phyloP scores from a whole-genome alignment of 2,888 invertebrate species.

The Coleophora flavipennella region DNA sequence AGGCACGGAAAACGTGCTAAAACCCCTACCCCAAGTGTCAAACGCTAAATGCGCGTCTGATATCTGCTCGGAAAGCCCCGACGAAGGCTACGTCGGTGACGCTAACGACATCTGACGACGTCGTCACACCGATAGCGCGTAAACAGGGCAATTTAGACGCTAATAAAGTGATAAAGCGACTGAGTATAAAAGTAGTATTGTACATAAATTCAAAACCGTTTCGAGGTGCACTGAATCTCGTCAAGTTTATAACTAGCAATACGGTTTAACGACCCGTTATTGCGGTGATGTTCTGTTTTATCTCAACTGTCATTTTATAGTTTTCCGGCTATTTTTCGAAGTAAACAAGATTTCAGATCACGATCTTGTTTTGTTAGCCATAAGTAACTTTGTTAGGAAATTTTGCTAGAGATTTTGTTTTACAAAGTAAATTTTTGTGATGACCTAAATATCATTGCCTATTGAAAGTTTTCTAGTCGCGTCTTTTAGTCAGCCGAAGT shows the following conservation, averaged over 20 bases:
- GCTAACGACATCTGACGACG: constrained; percentile 80
- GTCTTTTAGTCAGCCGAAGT: background rate
- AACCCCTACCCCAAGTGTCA: constrained; percentile 56
- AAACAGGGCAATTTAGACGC: constrained; percentile 58
- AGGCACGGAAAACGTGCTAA: constrained; percentile 51
- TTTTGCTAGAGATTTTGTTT: no score
- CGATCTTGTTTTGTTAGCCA: no score
- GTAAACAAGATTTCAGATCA: no score
- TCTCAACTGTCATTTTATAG: no score
- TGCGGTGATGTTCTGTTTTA: no score
- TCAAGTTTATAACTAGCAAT: background rate
- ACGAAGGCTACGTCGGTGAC: constrained; percentile 91
- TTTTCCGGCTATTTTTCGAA: no score
- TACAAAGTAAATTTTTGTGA: background rate
- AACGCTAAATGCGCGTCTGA: constrained; percentile 64
- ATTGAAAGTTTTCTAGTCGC: background rate
- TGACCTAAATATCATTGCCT: constrained; percentile 1
- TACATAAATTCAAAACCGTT: constrained; percentile 28
- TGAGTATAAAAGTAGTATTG: constrained; percentile 58
- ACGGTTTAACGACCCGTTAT: no score
- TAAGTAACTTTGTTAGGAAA: no score
- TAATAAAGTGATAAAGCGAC: constrained; percentile 68
- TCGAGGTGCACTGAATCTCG: constrained; percentile 3
- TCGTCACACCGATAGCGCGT: constrained; percentile 55
- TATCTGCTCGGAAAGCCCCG: constrained; percentile 84